phyloP scores from a whole-genome alignment of 2,888 invertebrate genomes.

The Cenopis cana region DNA sequence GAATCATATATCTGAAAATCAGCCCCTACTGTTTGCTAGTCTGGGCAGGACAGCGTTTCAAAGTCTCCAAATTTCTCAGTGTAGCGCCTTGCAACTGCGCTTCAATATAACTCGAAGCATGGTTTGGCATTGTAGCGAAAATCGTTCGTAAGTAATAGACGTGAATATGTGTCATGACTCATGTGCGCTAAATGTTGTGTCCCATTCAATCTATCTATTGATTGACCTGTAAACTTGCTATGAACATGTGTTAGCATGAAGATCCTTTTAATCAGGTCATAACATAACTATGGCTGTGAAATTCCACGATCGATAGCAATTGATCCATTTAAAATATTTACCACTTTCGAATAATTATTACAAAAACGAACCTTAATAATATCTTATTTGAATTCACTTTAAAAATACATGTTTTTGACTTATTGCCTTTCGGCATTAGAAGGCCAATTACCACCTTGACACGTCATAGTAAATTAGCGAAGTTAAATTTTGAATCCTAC shows the following conservation, averaged over 20 bases:
- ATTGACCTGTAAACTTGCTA: neutral
- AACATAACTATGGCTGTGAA: neutral
- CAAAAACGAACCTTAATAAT: neutral
- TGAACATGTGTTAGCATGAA: neutral
- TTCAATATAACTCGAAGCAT: neutral
- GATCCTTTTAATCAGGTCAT: constrained; percentile 3
- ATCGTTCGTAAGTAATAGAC: neutral
- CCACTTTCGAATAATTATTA: neutral
- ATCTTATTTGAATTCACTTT: neutral
- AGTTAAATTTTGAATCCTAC: constrained; percentile 2
- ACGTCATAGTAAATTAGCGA: constrained; percentile 10
- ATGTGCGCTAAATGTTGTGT: neutral
- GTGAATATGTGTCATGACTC: neutral
- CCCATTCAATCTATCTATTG: neutral
- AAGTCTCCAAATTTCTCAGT: no score
- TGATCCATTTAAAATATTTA: constrained; percentile 11
- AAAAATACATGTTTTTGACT: neutral
- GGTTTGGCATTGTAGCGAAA: neutral
- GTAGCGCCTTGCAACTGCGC: no score
- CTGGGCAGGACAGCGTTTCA: no score
- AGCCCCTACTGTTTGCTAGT: no score
- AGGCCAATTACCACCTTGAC: neutral
- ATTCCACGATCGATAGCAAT: constrained; percentile 11
- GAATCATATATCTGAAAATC: no score
- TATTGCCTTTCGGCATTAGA: neutral